Evolutionary conservation across 2,797 vertebrate species (phyloP), one percentile per base, ranked within the genome.

Genomic region (Vireo griseus): DNA sequence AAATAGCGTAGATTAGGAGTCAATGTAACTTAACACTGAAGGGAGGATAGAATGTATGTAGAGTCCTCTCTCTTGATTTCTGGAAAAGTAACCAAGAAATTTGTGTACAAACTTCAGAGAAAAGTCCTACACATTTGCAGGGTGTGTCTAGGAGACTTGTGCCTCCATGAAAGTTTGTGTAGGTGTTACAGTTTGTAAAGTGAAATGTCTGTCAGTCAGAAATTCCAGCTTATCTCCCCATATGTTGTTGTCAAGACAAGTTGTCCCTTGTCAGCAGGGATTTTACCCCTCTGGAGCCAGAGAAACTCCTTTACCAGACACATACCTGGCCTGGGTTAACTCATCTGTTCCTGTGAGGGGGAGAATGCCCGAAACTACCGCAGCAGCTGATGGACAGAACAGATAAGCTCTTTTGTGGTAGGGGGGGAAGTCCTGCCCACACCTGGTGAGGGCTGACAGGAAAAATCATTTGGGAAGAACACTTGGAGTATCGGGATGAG

Each of bases 361-460:
- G 6, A 33, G 9, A n/a, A 22, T 22, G n/a, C 13, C 20, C 9
- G 3, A 20, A 55, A 3, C 20, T 5, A 3, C 4, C 2, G 5
- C 9, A 33, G 20, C 28, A 42, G 59, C 37, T 15, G 58, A 20
- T 10, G 39, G 19, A 16, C 59, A 31, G 28, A 22, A 9, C 39
- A 22, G 39, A 31, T 3, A 10, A 62, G 10, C 29, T 42, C 39
- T 5, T 31, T 39, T 22, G 39, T 16, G 54, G 9, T 2, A 9
- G 39, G 19, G 21, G 12, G 21, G 4, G 14, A 24, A 7, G n/a
- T 16, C 54, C 54, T 57, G n/a, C n/a, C 54, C 52, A 16, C n/a
- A 5, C 54, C 59, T 31, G 39, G 55, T 52, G 81, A 54, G 55
- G 76, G 3, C 39, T 4, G 65, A 44, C 65, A 68, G 9, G 47